Evolutionary conservation across 1,140 invertebrate genomes (phyloP), one percentile per base, ranked within the genome.

Genomic region (Drosophila leontia): DNA sequence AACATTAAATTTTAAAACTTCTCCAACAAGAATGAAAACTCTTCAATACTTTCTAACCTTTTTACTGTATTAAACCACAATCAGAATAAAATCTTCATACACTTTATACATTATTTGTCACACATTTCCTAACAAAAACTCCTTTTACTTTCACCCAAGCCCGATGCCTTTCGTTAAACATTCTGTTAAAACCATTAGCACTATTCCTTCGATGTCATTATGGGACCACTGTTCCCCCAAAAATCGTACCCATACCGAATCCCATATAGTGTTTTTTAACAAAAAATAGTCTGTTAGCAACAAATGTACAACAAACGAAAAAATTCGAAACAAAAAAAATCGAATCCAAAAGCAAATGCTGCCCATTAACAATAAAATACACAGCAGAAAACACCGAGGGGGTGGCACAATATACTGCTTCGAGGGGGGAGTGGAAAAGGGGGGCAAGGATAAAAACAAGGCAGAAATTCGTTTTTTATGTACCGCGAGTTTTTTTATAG

Each of bases 361-460:
- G 58, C 59, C 83, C 74, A 88, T 88, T 81, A 81, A 88, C 84
- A 88, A 88, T 78, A 75, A 84, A 84, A 80, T 80, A 80, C 69
- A 82, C 68, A 64, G 70, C 47, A 48, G 72, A 72, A 67, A 72
- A 61, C 59, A 51, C 72, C 23, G 17, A 39, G 53, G 41, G 72
- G 55, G 62, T 44, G 71, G 55, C 53, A 41, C 23, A 19, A 68
- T 70, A 68, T 55, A 62, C 59, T 53, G 13, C n/a, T 32, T 41
- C 9, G 29, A 34, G 50, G 32, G 41, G 29, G 19, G 3, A 9
- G 15, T 42, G 32, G 34, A 19, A 11, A 13, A n/a, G 13, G 7
- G 41, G 50, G 41, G 41, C 15, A 34, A 56, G 56, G 26, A 58
- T 47, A 55, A 65, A 67, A 79, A 68, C 81, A 64, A 80, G 67